These are phyloP conservation scores for Bucco capensis DNA, from an alignment of 2,113 vertebrate genomes.

Conservation along the genomic window DNA sequence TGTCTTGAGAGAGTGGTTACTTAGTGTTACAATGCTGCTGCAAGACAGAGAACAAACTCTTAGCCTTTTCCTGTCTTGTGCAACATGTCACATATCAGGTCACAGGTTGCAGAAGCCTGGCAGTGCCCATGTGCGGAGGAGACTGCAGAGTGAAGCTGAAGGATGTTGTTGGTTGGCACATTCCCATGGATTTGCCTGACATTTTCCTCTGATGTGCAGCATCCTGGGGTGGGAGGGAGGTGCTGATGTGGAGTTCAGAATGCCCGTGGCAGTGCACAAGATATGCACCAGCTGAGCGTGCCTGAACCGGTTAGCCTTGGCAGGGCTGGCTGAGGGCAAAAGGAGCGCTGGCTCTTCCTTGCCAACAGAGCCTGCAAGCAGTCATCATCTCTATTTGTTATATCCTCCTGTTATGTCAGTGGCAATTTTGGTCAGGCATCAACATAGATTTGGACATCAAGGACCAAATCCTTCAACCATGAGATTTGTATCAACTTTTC, in stretches of 20 bases:
- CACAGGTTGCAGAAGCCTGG: not conserved
- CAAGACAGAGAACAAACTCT: not conserved
- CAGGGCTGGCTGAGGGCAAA: not conserved
- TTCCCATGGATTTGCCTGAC: constrained; percentile 5
- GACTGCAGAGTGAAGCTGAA: not conserved
- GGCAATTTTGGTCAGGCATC: not conserved
- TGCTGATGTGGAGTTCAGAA: not conserved
- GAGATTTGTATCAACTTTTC: not conserved
- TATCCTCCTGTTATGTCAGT: not conserved
- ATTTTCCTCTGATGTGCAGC: not conserved
- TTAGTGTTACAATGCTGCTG: not conserved
- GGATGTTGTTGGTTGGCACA: constrained; percentile 10
- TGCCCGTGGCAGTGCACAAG: not conserved
- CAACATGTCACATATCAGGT: not conserved
- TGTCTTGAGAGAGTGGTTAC: not conserved
- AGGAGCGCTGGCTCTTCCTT: not conserved
- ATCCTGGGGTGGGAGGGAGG: not conserved
- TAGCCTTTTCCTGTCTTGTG: not conserved
- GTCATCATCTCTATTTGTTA: rapidly evolving
- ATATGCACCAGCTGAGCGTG: not conserved
- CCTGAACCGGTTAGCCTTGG: not conserved
- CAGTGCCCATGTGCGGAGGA: not conserved
- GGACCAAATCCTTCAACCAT: not conserved
- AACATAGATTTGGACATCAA: not conserved
- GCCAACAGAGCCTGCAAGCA: not conserved